Base-by-base conservation (phyloP, 2,797 vertebrate species). In the Clarias fuscus region DNA sequence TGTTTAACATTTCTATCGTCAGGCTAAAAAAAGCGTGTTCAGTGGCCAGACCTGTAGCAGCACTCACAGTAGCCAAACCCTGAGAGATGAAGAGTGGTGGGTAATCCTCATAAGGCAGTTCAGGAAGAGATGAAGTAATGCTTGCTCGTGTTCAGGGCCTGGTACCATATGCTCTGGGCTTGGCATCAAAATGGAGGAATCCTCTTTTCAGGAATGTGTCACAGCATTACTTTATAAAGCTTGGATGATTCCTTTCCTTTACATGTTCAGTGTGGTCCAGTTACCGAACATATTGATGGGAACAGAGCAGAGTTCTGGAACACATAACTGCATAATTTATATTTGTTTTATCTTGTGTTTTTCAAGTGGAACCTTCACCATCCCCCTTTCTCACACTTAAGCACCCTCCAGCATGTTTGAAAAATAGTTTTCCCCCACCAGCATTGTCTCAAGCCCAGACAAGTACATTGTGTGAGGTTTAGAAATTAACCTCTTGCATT, bases 381-480 rank as follows among this genome's bases (percentile, higher is more conserved):
- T 80, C 86, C 86, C 85, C 86, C 85, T 91, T 84, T 89, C 88
- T 85, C 85, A 89, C 90, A 91, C 90, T 87, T 72, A 91, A 90
- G 86, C 79, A 85, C 88, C 85, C 88, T 91, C 89, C 91, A 91
- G 89, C 89, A 88, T 91, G 92, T 92, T 93, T 91, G 90, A 92
- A 92, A 93, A 93, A 92, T 91, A 84, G 90, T 91, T 89, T 89
- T 88, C 88, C 89, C 85, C 88, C 85, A 91, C 90, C 92, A 91
- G 89, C 89, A 90, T 90, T 91, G 90, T 89, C 92, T 95, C 94
- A 93, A 91, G 95, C 94, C 92, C 90, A 93, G 93, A 93, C 94
- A 94, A 87, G 93, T 84, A 81, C 90, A 92, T 89, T 91, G 89
- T 93, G 91, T 93, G 88, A 90, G 91, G 91, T 94, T 94, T 93